Conservation (phyloP, 2,797 vertebrate genomes). For the Eupleurogrammus muticus region DNA sequence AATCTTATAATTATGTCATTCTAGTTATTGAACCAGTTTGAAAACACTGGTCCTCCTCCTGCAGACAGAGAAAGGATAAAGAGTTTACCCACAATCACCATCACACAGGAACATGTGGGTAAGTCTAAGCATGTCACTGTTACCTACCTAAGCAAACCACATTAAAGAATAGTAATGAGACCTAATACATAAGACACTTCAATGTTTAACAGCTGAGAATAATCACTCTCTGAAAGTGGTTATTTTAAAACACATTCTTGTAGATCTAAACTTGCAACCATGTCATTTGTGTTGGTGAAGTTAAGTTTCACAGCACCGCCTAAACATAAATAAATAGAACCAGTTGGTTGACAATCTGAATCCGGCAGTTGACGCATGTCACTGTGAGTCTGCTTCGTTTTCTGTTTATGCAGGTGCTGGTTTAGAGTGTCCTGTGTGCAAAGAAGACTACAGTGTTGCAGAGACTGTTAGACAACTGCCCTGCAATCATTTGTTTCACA, state of each 20-base stretch:
- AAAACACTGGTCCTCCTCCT: conserved; percentile 97
- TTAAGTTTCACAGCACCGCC: background rate
- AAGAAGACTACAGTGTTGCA: conserved; percentile 93
- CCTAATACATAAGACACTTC: background rate
- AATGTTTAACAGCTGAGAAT: background rate
- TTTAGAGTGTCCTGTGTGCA: conserved; percentile 97
- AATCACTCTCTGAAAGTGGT: background rate
- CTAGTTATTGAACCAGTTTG: conserved; percentile 98
- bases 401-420: conserved; percentile 87
- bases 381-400: background rate
- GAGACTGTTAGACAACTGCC: conserved; percentile 95
- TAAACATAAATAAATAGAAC: conserved; percentile 27
- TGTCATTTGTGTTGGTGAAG: background rate
- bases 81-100: conserved; percentile 91
- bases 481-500: conserved; percentile 98
- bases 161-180: background rate
- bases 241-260: background rate
- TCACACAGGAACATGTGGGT: conserved; percentile 96
- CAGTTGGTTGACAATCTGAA: background rate
- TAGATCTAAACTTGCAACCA: background rate
- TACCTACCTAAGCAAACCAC: background rate
- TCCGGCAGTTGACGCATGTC: conserved; percentile 10
- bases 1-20: conserved; percentile 5
- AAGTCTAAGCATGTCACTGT: conserved; percentile 59
- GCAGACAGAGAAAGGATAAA: conserved; percentile 97